Evolutionary conservation across 1,140 invertebrate genomes (phyloP), one percentile per base, ranked within the genome.

Genomic region (Belonocnema kinseyi): DNA sequence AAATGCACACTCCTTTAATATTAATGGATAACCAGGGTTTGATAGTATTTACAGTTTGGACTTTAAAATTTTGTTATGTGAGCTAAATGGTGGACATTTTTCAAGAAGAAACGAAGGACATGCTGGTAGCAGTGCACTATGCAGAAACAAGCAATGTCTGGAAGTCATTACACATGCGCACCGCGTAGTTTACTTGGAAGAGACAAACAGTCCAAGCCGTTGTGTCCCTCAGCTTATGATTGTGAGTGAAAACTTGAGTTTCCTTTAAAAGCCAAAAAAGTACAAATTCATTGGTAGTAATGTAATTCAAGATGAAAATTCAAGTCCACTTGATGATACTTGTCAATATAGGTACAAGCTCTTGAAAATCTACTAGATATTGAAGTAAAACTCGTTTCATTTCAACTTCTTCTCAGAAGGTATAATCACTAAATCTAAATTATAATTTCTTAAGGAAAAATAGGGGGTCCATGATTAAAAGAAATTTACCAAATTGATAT

Each of bases 151-250:
- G 85, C 87, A 86, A 91, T 90, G 89, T 80, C 53, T 87, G 89
- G 90, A 91, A 85, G 83, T 85, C 88, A 91, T 91, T 91, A 91
- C 88, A 88, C 90, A 91, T 91, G 90, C 90, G 90, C 89, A 78
- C 79, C 86, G 88, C 88, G 88, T 90, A 88, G 85, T 87, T 87
- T 89, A 89, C 89, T 90, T 85, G 84, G 89, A 90, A 90, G 85
- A 85, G 86, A 89, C 80, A 76, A 81, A 80, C 76, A 76, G 75
- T 76, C 77, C 66, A 72, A 76, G 79, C 82, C 78, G 82, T 81
- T 83, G 80, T 79, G 79, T 77, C 76, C 79, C 79, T 33, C 73
- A 80, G 76, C 77, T 83, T 17, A 78, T 77, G 75, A 71, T 80
- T 76, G 82, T 77, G 77, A 80, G 73, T 76, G 77, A 72, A 83